These are phyloP conservation scores for Sesamia inferens DNA, from an alignment of 2,888 invertebrate genomes.

Conservation along the genomic window DNA sequence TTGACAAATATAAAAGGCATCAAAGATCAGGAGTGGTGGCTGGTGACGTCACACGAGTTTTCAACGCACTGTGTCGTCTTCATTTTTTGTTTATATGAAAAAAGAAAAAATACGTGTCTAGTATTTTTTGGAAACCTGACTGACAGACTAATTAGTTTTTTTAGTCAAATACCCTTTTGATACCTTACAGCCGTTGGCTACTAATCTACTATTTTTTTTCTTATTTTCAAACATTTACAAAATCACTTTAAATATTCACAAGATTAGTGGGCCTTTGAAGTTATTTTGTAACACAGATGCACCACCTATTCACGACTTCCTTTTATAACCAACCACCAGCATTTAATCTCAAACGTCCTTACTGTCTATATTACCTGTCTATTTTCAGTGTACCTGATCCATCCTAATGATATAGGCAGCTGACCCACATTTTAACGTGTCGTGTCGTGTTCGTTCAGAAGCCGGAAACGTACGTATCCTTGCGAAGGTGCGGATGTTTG, in stretches of 20 bases:
- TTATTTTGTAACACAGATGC: constrained; percentile 12
- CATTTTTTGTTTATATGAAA: too few relatives aligned
- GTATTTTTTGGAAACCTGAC: too few relatives aligned
- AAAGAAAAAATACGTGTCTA: too few relatives aligned
- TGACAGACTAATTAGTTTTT: too few relatives aligned
- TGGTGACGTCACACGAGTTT: too few relatives aligned
- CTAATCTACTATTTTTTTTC: too few relatives aligned
- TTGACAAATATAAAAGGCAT: too few relatives aligned
- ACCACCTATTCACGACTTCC: neutral
- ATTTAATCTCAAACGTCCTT: constrained; percentile 10
- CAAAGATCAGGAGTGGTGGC: too few relatives aligned
- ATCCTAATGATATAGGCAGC: constrained; percentile 36
- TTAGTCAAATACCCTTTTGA: too few relatives aligned
- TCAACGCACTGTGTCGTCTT: too few relatives aligned
- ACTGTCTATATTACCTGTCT: constrained; percentile 32
- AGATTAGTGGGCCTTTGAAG: too few relatives aligned
- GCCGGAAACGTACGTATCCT: constrained; percentile 64
- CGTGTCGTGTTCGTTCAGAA: constrained; percentile 55
- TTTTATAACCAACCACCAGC: neutral
- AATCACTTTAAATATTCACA: neutral
- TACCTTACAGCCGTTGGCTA: too few relatives aligned
- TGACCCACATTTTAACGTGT: constrained; percentile 57
- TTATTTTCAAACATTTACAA: neutral
- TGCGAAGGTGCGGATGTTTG: constrained; percentile 72
- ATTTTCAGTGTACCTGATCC: constrained; percentile 41